These are phyloP conservation scores for Paracanthobrama guichenoti DNA, from an alignment of 2,113 vertebrate species.

Conservation along the genomic window DNA sequence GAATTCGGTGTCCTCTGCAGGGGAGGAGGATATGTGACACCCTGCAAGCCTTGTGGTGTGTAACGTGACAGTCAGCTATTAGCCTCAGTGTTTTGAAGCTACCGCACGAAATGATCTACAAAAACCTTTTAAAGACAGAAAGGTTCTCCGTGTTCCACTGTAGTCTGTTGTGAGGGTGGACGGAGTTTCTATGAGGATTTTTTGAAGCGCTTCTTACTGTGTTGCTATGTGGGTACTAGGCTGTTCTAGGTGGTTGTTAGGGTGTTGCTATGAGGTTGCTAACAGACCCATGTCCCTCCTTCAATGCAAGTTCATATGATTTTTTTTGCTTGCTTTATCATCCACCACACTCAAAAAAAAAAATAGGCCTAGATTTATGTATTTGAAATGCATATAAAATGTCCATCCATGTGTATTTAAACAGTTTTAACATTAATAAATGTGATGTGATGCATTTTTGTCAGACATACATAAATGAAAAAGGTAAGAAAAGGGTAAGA, in stretches of 20 bases:
- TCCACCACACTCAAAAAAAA: no score
- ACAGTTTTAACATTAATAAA: not conserved
- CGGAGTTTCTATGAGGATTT: not conserved
- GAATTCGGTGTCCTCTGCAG: slow-evolving; percentile 20
- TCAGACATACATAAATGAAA: not conserved
- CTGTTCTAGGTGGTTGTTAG: not conserved
- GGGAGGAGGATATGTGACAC: slow-evolving; percentile 30
- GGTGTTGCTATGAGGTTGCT: not conserved
- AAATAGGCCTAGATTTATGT: not conserved
- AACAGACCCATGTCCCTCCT: not conserved
- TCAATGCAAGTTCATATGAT: no score
- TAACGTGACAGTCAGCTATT: slow-evolving; percentile 19
- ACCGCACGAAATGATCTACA: not conserved
- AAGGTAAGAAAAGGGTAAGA: no score
- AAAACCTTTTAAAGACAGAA: not conserved
- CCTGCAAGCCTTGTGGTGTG: slow-evolving; percentile 35
- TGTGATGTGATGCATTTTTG: not conserved
- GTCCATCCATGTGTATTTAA: not conserved
- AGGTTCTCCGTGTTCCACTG: not conserved
- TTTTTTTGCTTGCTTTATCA: no score
- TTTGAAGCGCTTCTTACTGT: not conserved
- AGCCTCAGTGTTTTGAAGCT: slow-evolving; percentile 5
- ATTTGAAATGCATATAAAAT: not conserved
- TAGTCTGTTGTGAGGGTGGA: not conserved
- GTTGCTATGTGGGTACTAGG: not conserved